These are phyloP conservation scores for Rhogogaster chlorosoma DNA, from an alignment of 2,888 invertebrate species.

Conservation along the genomic window DNA sequence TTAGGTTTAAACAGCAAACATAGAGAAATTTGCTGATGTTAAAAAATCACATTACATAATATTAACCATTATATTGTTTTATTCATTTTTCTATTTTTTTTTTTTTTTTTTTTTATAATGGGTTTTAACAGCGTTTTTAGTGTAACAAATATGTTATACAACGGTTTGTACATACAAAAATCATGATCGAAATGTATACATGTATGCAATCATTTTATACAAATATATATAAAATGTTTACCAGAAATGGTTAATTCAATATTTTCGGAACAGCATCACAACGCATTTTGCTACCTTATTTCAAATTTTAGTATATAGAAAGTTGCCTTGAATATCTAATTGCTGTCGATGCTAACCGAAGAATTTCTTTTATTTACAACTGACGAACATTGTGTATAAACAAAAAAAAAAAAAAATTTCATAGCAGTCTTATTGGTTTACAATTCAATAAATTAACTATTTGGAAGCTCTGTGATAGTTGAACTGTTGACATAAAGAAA, in stretches of 20 bases:
- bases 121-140: conserved; percentile 23
- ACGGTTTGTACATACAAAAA: not conserved
- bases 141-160: conserved; percentile 31
- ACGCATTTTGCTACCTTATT: not conserved
- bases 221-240: conserved; percentile 27
- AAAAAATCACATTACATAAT: not conserved
- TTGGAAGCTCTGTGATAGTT: conserved; percentile 41
- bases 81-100: not conserved
- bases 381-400: conserved; percentile 5
- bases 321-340: not conserved
- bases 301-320: not conserved
- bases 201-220: conserved; percentile 27
- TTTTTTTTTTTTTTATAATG: not conserved
- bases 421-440: conserved; percentile 34
- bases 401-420: not conserved
- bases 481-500: conserved; percentile 17
- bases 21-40: not conserved
- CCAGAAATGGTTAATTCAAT: not conserved
- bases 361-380: not conserved
- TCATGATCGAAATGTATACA: conserved; percentile 31
- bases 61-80: conserved; percentile 23
- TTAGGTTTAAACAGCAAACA: not conserved
- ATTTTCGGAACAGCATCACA: not conserved
- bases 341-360: not conserved
- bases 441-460: conserved; percentile 38